Evolutionary conservation across 2,797 vertebrate species (phyloP).

Genomic region (Amblyraja radiata): DNA sequence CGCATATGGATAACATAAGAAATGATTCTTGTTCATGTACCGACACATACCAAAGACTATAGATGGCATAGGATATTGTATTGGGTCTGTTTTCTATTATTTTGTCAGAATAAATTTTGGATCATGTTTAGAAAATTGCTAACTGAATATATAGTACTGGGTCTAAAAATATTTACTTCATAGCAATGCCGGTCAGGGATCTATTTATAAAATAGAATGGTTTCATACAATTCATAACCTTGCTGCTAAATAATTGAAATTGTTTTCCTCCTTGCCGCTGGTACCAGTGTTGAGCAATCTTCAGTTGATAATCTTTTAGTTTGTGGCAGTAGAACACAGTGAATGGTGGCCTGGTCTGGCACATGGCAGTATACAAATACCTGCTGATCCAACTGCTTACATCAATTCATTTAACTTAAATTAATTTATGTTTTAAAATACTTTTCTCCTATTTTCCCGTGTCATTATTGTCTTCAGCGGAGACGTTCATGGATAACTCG

Average conservation of each 20-base stretch:
- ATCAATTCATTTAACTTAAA: neutral
- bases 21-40: neutral
- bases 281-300: neutral
- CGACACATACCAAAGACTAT: neutral
- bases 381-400: neutral
- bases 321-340: neutral
- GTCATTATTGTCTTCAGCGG: neutral
- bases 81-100: neutral
- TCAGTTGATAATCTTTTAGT: neutral
- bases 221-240: neutral
- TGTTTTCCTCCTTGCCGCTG: neutral
- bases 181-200: neutral
- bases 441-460: neutral
- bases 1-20: neutral
- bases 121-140: neutral
- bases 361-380: neutral
- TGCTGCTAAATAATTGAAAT: neutral
- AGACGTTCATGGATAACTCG: neutral
- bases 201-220: neutral
- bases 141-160: neutral
- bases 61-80: neutral
- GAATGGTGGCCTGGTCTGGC: neutral
- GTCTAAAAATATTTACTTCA: neutral
- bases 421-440: neutral
- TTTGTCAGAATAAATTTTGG: conserved; percentile 3